Percentiles rank a stretch among this genome's conserved stretches.
phyloP scores from a whole-genome alignment of 2,113 vertebrate species.

The Xenopus borealis region DNA sequence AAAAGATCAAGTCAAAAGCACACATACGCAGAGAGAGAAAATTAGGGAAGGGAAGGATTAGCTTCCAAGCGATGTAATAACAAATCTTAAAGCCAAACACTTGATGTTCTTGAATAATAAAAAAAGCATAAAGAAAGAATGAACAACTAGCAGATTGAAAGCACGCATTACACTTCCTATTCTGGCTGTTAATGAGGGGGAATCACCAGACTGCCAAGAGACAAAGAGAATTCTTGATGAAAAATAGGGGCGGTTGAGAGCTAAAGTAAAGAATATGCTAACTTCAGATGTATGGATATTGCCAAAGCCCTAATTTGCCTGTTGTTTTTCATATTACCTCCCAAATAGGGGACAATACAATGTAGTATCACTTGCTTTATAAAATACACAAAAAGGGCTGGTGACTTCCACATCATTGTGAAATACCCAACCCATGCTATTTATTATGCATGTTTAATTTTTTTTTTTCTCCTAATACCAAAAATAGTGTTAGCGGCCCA shows the following conservation, averaged over 20 bases:
- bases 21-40: not conserved
- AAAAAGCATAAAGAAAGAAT: slow-evolving; percentile 37
- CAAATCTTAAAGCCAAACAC: slow-evolving; percentile 39
- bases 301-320: slow-evolving; percentile 31
- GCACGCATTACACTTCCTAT: slow-evolving; percentile 44
- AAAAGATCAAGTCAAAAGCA: slow-evolving; percentile 17
- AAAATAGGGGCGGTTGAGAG: slow-evolving; percentile 42
- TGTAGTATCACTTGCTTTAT: slow-evolving; percentile 46
- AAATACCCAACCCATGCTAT: slow-evolving; percentile 3
- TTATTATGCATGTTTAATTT: slow-evolving; percentile 2
- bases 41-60: slow-evolving; percentile 30
- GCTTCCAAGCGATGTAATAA: slow-evolving; percentile 32
- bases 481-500: slow-evolving; percentile 20
- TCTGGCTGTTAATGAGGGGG: slow-evolving; percentile 47
- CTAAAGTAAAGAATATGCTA: slow-evolving; percentile 44
- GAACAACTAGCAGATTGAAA: slow-evolving; percentile 37
- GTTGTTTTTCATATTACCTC: slow-evolving; percentile 23
- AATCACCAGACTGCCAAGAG: slow-evolving; percentile 48
- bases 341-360: slow-evolving; percentile 44
- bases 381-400: slow-evolving; percentile 16
- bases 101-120: slow-evolving; percentile 36
- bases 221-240: slow-evolving; percentile 55
- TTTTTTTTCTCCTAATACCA: slow-evolving; percentile 28
- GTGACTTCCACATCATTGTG: slow-evolving; percentile 43
- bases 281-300: slow-evolving; percentile 46